Evolutionary conservation across 1,140 invertebrate genomes (phyloP).

Genomic region (Schlechtendalia chinensis): DNA sequence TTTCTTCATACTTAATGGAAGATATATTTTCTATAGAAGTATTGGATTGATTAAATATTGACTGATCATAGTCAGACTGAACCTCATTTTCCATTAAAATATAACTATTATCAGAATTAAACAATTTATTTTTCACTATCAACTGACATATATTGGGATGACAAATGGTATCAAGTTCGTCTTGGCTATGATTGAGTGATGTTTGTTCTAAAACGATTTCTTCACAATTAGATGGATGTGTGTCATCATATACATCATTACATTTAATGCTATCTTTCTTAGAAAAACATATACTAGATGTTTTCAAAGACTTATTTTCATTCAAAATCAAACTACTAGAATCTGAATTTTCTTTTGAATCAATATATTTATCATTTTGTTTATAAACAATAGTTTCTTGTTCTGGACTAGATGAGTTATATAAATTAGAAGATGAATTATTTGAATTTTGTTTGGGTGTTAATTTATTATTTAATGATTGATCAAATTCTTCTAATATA

Average conservation of each 20-base stretch:
- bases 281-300: neutral
- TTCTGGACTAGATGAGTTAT: conserved; percentile 15
- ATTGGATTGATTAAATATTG: neutral
- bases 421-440: neutral
- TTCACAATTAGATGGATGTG: neutral
- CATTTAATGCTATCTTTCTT: neutral
- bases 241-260: neutral
- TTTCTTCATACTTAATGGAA: neutral
- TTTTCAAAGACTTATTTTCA: neutral
- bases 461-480: neutral
- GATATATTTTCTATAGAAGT: neutral
- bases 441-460: neutral
- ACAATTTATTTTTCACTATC: neutral
- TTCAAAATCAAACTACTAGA: neutral
- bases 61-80: neutral
- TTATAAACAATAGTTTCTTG: conserved; percentile 33
- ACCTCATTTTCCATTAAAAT: neutral
- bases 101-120: neutral
- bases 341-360: neutral
- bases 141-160: neutral
- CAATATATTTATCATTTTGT: neutral
- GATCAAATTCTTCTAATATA: neutral
- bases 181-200: neutral
- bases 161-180: neutral
- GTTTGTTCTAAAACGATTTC: neutral